Conservation (phyloP, 2,113 vertebrate species). For the Astatotilapia flaviijosephi region DNA sequence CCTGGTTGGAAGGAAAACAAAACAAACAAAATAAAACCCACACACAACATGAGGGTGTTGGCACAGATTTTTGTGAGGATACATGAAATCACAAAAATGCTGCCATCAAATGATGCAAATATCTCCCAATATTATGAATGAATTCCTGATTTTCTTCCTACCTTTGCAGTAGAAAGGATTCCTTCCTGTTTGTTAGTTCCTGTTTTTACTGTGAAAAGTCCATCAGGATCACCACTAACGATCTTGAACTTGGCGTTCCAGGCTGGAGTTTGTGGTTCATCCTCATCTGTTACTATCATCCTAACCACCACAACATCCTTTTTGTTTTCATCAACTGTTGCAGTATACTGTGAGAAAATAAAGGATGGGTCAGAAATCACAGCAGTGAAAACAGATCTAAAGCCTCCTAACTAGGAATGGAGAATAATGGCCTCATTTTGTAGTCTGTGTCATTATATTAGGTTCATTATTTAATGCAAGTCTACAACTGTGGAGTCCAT, state of each 20-base stretch:
- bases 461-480: no score
- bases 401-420: accelerated
- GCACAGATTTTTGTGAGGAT: no score
- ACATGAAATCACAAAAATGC: no score
- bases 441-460: accelerated
- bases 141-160: no score
- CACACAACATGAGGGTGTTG: no score
- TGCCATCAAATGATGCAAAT: no score
- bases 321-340: neutral
- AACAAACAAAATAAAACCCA: no score
- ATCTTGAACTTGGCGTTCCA: neutral
- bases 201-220: accelerated
- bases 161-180: no score
- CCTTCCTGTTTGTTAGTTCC: no score
- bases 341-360: neutral
- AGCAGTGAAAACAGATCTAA: neutral
- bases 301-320: neutral
- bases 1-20: neutral
- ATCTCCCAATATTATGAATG: no score
- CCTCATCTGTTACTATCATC: neutral
- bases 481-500: no score
- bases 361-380: neutral
- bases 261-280: neutral
- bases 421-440: neutral
- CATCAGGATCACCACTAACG: accelerated